phyloP scores from a whole-genome alignment of 2,113 vertebrate species.

The Campylomormyrus tamandua region DNA sequence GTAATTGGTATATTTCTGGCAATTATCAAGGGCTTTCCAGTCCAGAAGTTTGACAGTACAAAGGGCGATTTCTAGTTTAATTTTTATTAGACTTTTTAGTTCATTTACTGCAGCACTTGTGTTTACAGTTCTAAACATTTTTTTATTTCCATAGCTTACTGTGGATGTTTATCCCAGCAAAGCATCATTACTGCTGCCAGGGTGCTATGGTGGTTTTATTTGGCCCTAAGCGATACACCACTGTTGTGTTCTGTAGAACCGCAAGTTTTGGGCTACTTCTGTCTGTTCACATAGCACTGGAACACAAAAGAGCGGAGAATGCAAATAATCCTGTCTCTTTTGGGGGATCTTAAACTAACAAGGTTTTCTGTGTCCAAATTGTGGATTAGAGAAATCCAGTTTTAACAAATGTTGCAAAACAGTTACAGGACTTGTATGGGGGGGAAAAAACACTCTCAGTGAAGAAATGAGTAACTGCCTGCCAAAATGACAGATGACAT shows the following conservation, averaged over 20 bases:
- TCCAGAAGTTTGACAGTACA: background rate
- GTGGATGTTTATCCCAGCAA: slow-evolving; percentile 48
- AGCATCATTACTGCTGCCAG: slow-evolving; percentile 31
- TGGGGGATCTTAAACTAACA: background rate
- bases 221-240: slow-evolving; percentile 15
- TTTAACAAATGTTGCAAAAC: background rate
- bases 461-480: background rate
- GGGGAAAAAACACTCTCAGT: background rate
- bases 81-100: background rate
- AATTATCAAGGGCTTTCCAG: background rate
- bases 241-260: background rate
- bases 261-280: background rate
- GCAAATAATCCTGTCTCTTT: background rate
- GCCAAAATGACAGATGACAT: background rate
- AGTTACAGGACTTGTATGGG: background rate
- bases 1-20: background rate
- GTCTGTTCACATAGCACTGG: background rate
- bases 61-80: background rate
- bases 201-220: background rate
- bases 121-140: slow-evolving; percentile 28
- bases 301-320: background rate
- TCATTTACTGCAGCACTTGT: background rate
- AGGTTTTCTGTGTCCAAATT: background rate
- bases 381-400: background rate
- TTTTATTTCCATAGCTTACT: slow-evolving; percentile 42